These are phyloP conservation scores for Calameuta filiformis DNA, from an alignment of 2,888 invertebrate genomes.

Conservation along the genomic window DNA sequence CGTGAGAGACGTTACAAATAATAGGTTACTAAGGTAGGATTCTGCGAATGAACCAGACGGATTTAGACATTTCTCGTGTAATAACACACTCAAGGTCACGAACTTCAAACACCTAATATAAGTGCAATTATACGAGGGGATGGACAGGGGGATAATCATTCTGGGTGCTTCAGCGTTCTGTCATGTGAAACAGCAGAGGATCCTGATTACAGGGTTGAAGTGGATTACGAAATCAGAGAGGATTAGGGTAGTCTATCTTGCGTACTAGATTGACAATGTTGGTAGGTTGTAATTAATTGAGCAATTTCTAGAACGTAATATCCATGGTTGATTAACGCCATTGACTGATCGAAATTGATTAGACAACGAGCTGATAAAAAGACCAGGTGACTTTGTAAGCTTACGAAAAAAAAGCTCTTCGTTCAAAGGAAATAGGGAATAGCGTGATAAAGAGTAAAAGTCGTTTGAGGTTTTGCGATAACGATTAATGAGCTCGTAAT, in stretches of 20 bases:
- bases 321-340: neutral
- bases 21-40: neutral
- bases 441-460: neutral
- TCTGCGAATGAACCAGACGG: neutral
- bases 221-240: neutral
- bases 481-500: neutral
- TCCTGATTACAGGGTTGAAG: neutral
- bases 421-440: neutral
- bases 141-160: neutral
- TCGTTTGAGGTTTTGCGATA: neutral
- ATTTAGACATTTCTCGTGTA: neutral
- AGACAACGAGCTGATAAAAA: neutral
- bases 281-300: neutral
- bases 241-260: neutral
- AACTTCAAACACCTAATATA: neutral
- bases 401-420: neutral
- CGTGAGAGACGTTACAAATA: neutral
- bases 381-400: neutral
- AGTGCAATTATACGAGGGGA: neutral
- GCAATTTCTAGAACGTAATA: neutral
- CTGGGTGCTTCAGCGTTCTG: neutral
- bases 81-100: neutral
- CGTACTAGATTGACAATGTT: neutral
- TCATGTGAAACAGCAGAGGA: neutral
- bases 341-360: neutral